Evolutionary conservation across 2,797 vertebrate genomes (phyloP).

Genomic region (Paedocypris micromegethes): DNA sequence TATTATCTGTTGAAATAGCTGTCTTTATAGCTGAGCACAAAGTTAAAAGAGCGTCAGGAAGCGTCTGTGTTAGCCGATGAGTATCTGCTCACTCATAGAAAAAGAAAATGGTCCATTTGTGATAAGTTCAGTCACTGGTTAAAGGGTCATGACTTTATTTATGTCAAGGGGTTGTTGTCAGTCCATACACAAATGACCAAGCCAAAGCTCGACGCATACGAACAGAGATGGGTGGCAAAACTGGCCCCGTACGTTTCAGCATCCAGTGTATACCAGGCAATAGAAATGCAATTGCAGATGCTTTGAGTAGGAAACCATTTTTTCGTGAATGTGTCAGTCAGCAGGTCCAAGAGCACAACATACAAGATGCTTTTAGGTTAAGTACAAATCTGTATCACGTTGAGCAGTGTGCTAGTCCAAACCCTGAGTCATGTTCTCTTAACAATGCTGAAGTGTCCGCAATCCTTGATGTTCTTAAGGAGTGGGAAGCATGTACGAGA

Average conservation of each 20-base stretch:
- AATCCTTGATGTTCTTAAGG: neutral
- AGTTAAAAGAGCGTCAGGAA: too few species aligned
- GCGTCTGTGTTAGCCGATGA: too few species aligned
- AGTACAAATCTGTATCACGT: neutral
- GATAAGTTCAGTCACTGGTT: slow-evolving; percentile 32
- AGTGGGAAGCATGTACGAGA: neutral
- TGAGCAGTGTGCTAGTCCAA: neutral
- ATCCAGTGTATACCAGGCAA: neutral
- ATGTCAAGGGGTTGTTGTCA: too few species aligned
- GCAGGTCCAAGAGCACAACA: neutral
- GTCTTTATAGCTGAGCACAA: too few species aligned
- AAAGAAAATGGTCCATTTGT: slow-evolving; percentile 25
- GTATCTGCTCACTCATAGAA: too few species aligned
- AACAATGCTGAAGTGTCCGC: neutral
- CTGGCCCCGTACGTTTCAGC: neutral
- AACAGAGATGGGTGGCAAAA: neutral
- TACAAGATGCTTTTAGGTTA: neutral
- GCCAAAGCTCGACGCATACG: neutral
- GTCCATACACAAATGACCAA: neutral
- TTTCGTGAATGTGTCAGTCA: too few species aligned
- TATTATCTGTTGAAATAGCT: too few species aligned
- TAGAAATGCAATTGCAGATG: neutral
- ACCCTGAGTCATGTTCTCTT: neutral
- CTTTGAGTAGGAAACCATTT: too few species aligned
- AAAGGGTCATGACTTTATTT: slow-evolving; percentile 5